Percentiles rank a stretch among this genome's conserved stretches.
Conservation (phyloP, 1,140 invertebrate species). For the Macrostomum lignano region DNA sequence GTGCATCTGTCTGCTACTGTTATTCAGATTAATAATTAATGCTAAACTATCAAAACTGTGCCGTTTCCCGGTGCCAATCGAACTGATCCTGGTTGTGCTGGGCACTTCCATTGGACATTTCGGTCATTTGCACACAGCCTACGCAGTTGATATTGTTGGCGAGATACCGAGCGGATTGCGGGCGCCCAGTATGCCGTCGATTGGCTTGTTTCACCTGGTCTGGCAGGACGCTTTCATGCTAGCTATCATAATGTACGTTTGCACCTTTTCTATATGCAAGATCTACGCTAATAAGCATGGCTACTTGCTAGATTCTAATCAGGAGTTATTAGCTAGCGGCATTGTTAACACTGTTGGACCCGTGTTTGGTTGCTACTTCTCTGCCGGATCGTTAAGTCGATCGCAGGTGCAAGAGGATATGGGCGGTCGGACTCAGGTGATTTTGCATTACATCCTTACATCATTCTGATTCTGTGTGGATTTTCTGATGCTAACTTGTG, state of each 20-base stretch:
- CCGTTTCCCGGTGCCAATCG: too few relatives aligned
- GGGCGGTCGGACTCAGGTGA: slow-evolving; percentile 16
- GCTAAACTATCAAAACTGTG: too few relatives aligned
- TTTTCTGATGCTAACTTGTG: too few relatives aligned
- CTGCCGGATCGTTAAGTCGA: background rate
- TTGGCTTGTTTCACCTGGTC: background rate
- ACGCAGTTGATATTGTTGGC: slow-evolving; percentile 28
- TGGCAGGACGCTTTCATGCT: background rate
- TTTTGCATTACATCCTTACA: too few relatives aligned
- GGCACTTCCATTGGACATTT: too few relatives aligned
- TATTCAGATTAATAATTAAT: too few relatives aligned
- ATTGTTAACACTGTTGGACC: background rate
- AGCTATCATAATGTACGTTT: background rate
- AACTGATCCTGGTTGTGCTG: too few relatives aligned
- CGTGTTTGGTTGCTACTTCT: background rate
- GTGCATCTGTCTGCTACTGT: too few relatives aligned
- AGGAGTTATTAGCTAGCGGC: background rate
- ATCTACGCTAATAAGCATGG: background rate
- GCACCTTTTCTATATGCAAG: background rate
- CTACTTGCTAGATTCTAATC: background rate
- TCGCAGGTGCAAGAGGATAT: background rate
- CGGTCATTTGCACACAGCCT: too few relatives aligned
- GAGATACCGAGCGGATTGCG: slow-evolving; percentile 28
- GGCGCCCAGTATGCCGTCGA: background rate
- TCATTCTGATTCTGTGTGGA: too few relatives aligned